Percentiles rank a stretch among this genome's conserved stretches.
phyloP scores from a whole-genome alignment of 2,797 vertebrate species.

The Cottoperca gobio region DNA sequence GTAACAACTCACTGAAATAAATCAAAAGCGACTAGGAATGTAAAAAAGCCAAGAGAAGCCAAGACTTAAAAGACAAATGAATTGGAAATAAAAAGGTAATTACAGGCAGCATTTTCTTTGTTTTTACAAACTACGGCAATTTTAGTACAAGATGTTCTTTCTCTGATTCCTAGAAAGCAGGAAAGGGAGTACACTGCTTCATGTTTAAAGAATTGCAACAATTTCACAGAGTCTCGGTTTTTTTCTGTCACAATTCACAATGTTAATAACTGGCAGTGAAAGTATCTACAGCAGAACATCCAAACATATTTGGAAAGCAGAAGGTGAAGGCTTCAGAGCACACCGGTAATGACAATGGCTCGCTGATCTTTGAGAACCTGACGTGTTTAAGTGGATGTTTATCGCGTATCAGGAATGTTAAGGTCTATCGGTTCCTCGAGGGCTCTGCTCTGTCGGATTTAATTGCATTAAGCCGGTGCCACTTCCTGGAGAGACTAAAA shows the following conservation, averaged over 20 bases:
- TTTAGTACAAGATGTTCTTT: neutral
- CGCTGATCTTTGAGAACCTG: neutral
- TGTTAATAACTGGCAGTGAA: slow-evolving; percentile 1
- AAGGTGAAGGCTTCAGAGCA: slow-evolving; percentile 1
- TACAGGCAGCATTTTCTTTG: neutral
- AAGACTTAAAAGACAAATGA: neutral
- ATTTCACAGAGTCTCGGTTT: neutral
- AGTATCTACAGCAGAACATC: neutral
- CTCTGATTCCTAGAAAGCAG: neutral
- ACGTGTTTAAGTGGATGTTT: slow-evolving; percentile 13
- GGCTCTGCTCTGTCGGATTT: neutral
- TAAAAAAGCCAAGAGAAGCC: neutral
- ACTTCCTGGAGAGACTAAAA: neutral
- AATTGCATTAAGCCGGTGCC: neutral
- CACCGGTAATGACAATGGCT: neutral
- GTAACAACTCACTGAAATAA: neutral
- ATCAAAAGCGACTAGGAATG: neutral
- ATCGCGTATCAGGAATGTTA: neutral
- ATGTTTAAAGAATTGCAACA: neutral
- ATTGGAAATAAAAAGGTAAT: neutral
- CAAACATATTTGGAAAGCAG: neutral
- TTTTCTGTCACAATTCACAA: neutral
- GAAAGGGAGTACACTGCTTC: neutral
- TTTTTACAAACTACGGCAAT: neutral
- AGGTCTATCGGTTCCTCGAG: slow-evolving; percentile 2